Percentiles rank a stretch among this genome's conserved stretches.
Evolutionary conservation across 2,888 invertebrate species (phyloP).

Genomic region (Ommatoiulus sabulosus): DNA sequence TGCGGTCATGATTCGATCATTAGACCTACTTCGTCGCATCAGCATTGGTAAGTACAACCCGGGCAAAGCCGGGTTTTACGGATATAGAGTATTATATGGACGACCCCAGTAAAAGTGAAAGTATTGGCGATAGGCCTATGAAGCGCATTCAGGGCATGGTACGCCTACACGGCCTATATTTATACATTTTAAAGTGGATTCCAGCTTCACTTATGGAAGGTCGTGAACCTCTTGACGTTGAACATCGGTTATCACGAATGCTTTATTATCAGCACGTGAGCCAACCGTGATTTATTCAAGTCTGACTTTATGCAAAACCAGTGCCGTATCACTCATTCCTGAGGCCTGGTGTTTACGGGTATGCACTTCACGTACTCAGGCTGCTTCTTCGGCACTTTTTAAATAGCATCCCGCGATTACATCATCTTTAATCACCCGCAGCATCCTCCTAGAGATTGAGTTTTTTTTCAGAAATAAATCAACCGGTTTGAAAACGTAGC

Average conservation of each 20-base stretch:
- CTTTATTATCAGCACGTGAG: background rate
- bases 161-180: conserved; percentile 25
- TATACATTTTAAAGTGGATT: conserved; percentile 41
- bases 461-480: background rate
- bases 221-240: conserved; percentile 4
- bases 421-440: background rate
- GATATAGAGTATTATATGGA: background rate
- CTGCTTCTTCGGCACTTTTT: background rate
- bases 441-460: background rate
- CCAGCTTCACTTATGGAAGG: conserved; percentile 12
- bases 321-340: background rate
- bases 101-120: background rate
- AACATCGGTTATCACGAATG: conserved; percentile 4
- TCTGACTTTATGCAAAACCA: background rate
- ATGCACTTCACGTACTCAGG: background rate
- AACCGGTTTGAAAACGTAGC: background rate
- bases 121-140: background rate
- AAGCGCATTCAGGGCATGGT: background rate
- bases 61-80: no score
- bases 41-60: no score
- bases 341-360: background rate
- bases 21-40: no score
- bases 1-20: no score
- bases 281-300: background rate
- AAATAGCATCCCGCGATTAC: background rate